Evolutionary conservation across 1,140 invertebrate genomes (phyloP), one percentile per base, ranked within the genome.

Genomic region (Halictus rubicundus): DNA sequence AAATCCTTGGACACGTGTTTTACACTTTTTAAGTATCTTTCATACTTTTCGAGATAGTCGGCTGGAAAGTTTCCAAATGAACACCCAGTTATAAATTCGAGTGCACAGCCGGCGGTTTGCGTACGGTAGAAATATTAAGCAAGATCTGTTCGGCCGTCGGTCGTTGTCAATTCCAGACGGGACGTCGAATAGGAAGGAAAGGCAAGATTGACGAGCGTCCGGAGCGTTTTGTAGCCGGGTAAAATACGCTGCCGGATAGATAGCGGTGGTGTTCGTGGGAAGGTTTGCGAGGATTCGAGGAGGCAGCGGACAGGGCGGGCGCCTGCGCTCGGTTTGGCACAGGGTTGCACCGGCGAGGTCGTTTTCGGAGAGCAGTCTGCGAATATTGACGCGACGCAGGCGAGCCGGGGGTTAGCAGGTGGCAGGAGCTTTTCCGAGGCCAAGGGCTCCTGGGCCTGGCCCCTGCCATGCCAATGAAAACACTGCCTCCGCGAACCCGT

Each of bases 331-430:
- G 39, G 60, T 70, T 54, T 19, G 42, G 57, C 68, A 59, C 23
- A 52, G 77, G 25, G 39, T 59, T 25, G 74, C 70, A 70, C 68
- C 60, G 68, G 77, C 68, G 42, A 42, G 68, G 61, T 37, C 65
- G 73, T 82, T 82, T 81, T 76, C 61, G 85, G 74, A 80, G 80
- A 57, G 83, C 68, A 68, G 78, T 68, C 68, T 37, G 69, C 78
- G 87, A 87, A 88, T 88, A 88, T 88, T 84, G 87, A 88, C 87
- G 86, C 79, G 86, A 80, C 74, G 84, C 82, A 86, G 81, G 86
- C 80, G 74, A 87, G 81, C 81, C 86, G 84, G 84, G 80, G 81
- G 82, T 84, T 84, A 87, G 87, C 86, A 88, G 86, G 84, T 88
- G 86, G 86, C 79, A 88, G 82, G 84, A 85, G 79, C 61, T 39